Conservation (phyloP, 1,140 invertebrate species). For the Chrysoperla carnea region DNA sequence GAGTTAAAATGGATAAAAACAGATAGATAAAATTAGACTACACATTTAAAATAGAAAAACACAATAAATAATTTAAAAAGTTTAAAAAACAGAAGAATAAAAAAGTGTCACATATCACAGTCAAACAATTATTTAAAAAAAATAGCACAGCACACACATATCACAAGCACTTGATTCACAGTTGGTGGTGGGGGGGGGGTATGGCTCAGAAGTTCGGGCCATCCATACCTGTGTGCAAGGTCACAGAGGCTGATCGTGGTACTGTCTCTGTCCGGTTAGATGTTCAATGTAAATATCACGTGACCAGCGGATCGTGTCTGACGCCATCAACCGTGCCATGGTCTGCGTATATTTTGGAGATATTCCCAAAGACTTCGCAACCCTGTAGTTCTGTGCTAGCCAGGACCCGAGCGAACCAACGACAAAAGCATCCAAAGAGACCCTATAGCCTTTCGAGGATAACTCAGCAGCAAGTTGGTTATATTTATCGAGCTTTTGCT, state of each 20-base stretch:
- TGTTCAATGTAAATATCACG: slow-evolving; percentile 12
- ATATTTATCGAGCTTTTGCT: slow-evolving; percentile 13
- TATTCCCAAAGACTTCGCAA: slow-evolving; percentile 2
- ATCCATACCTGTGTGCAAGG: neutral
- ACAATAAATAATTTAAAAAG: too few relatives aligned
- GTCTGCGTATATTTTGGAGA: slow-evolving; percentile 2
- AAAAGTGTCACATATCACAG: too few relatives aligned
- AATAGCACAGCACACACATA: neutral
- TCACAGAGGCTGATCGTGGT: neutral
- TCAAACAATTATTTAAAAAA: too few relatives aligned
- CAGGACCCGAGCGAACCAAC: slow-evolving; percentile 14
- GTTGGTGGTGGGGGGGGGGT: neutral
- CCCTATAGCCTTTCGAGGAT: neutral
- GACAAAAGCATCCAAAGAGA: slow-evolving; percentile 10
- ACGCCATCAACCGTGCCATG: slow-evolving; percentile 11
- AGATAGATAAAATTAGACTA: too few relatives aligned
- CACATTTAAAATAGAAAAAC: too few relatives aligned
- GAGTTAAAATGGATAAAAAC: too few relatives aligned
- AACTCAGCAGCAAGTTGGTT: slow-evolving; percentile 5
- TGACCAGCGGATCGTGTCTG: slow-evolving; percentile 12
- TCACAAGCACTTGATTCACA: neutral
- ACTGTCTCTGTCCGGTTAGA: too few relatives aligned
- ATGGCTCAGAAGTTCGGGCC: neutral
- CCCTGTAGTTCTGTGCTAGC: slow-evolving; percentile 10
- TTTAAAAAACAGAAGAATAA: too few relatives aligned